Percentiles rank a stretch among this genome's conserved stretches.
Conservation (phyloP, 1,140 invertebrate species). For the Probaryconus sp. region DNA sequence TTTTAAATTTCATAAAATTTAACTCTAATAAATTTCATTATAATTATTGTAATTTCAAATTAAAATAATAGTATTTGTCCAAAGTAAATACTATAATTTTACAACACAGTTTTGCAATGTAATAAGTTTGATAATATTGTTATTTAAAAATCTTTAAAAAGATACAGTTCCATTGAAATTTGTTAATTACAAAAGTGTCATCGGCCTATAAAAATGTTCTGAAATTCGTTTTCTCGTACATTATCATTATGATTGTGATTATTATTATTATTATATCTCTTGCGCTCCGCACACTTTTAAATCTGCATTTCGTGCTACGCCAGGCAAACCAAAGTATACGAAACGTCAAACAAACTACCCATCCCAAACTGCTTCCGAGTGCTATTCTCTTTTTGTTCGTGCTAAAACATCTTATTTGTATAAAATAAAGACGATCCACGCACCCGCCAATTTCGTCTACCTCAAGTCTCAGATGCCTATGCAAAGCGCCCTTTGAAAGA, state of each 20-base stretch:
- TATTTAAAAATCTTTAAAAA: no score
- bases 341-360: slow-evolving; percentile 23
- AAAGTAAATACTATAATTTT: background rate
- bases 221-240: no score
- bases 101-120: no score
- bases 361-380: slow-evolving; percentile 22
- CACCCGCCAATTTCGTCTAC: slow-evolving; percentile 28
- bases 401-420: slow-evolving; percentile 22
- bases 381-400: background rate
- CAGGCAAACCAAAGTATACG: slow-evolving; percentile 9
- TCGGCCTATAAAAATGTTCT: no score
- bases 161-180: no score
- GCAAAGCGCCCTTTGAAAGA: slow-evolving; percentile 10
- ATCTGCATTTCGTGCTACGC: slow-evolving; percentile 6
- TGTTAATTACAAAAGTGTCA: no score
- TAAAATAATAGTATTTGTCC: no score
- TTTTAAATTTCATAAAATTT: no score
- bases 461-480: slow-evolving; percentile 5
- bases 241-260: background rate
- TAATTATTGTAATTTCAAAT: no score
- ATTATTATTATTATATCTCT: background rate
- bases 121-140: no score
- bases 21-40: no score
- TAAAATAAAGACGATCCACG: slow-evolving; percentile 15
- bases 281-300: background rate